phyloP scores from a whole-genome alignment of 2,797 vertebrate genomes.

The Momotus momota region DNA sequence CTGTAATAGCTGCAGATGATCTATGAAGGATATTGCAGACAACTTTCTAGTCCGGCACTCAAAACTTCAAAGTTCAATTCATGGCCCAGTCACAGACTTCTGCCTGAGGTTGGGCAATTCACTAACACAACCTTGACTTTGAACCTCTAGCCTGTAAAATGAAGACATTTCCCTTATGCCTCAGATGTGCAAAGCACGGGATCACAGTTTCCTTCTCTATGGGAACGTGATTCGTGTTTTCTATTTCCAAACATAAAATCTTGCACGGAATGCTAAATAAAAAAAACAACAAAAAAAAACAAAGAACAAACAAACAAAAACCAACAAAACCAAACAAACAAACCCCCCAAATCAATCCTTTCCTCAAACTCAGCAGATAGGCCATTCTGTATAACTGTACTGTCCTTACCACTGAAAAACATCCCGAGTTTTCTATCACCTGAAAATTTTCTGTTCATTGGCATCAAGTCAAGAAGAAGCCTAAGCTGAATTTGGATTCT shows the following conservation, averaged over 20 bases:
- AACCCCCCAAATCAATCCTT: background rate
- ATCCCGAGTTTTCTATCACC: background rate
- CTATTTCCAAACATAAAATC: background rate
- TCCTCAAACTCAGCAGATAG: background rate
- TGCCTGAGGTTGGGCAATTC: background rate
- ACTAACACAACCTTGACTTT: background rate
- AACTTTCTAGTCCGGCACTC: background rate
- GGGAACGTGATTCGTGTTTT: background rate
- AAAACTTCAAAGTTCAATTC: conserved; percentile 5
- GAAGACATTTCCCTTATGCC: background rate
- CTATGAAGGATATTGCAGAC: background rate
- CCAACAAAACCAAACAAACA: background rate
- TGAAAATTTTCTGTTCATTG: background rate
- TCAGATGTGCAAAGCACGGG: background rate
- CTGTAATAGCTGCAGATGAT: background rate
- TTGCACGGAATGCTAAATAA: no score
- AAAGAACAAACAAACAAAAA: background rate
- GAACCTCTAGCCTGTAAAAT: background rate
- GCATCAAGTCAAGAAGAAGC: background rate
- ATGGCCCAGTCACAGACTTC: background rate
- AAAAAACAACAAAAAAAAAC: background rate
- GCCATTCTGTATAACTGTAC: background rate
- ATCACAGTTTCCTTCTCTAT: background rate
- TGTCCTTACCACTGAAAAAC: background rate
- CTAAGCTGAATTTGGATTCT: background rate